These are phyloP conservation scores for Episyrphus balteatus DNA, from an alignment of 1,140 invertebrate species.

Conservation along the genomic window DNA sequence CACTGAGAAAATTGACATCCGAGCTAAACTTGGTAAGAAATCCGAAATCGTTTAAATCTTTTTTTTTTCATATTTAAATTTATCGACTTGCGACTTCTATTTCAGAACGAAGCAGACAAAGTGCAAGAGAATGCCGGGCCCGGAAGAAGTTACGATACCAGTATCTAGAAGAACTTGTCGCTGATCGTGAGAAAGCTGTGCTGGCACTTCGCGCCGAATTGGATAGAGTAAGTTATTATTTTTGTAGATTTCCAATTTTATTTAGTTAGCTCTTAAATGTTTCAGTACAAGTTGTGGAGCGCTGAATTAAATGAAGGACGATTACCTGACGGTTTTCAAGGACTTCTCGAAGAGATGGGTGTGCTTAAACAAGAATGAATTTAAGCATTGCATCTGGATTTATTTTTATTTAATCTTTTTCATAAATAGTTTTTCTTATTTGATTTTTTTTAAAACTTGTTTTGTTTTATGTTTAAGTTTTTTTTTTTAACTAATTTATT, in stretches of 20 bases:
- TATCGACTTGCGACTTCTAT: background rate
- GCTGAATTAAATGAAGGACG: conserved; percentile 66
- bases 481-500: too few species aligned
- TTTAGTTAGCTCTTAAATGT: conserved; percentile 4
- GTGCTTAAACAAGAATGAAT: conserved; percentile 47
- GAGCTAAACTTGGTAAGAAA: conserved; percentile 76
- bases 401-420: too few species aligned
- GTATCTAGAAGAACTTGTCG: conserved; percentile 91
- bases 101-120: conserved; percentile 87
- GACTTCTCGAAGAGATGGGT: conserved; percentile 59
- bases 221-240: conserved; percentile 61
- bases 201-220: conserved; percentile 79
- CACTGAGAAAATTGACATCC: conserved; percentile 81
- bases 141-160: conserved; percentile 95
- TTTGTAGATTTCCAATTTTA: too few species aligned
- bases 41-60: background rate
- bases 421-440: too few species aligned
- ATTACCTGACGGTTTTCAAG: conserved; percentile 63
- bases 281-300: conserved; percentile 70
- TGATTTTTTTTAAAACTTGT: too few species aligned
- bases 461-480: too few species aligned
- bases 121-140: conserved; percentile 91
- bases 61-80: background rate
- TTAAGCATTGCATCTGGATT: background rate
- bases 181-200: conserved; percentile 89